Percentiles rank a stretch among this genome's conserved stretches.
phyloP scores from a whole-genome alignment of 2,888 invertebrate species.

The Oithona nana region DNA sequence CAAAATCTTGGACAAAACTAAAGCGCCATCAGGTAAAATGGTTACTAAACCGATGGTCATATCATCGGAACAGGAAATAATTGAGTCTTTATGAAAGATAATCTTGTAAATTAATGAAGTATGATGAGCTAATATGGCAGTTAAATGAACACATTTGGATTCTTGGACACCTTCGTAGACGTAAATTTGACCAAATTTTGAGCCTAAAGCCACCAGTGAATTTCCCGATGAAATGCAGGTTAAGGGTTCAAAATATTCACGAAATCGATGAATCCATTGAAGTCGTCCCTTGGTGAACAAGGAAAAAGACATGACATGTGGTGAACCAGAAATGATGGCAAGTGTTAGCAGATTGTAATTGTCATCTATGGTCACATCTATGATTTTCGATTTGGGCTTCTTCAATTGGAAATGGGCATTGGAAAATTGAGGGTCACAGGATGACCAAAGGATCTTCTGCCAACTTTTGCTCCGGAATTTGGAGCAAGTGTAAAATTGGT shows the following conservation, averaged over 20 bases:
- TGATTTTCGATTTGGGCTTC: neutral
- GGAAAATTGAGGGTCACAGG: neutral
- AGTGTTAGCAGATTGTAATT: conserved; percentile 1
- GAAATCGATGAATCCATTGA: conserved; percentile 11
- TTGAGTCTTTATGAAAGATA: neutral
- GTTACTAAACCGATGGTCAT: conserved; percentile 7
- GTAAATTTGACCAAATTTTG: neutral
- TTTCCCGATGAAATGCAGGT: conserved; percentile 9
- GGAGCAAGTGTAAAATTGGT: neutral
- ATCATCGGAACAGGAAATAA: conserved; percentile 6
- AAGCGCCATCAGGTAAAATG: neutral
- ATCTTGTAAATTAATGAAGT: neutral
- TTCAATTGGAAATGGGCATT: neutral
- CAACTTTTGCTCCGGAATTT: conserved; percentile 1
- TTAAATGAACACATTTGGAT: neutral
- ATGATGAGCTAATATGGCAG: conserved; percentile 10
- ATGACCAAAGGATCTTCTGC: neutral
- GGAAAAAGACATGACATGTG: conserved; percentile 8
- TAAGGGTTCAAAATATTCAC: neutral
- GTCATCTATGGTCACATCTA: conserved; percentile 9
- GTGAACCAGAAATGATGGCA: neutral
- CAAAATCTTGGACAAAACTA: neutral
- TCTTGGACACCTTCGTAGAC: conserved; percentile 6
- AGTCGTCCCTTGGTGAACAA: conserved; percentile 1
- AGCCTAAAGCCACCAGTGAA: conserved; percentile 7